phyloP scores from a whole-genome alignment of 2,113 vertebrate genomes.

The Hymenochirus boettgeri region DNA sequence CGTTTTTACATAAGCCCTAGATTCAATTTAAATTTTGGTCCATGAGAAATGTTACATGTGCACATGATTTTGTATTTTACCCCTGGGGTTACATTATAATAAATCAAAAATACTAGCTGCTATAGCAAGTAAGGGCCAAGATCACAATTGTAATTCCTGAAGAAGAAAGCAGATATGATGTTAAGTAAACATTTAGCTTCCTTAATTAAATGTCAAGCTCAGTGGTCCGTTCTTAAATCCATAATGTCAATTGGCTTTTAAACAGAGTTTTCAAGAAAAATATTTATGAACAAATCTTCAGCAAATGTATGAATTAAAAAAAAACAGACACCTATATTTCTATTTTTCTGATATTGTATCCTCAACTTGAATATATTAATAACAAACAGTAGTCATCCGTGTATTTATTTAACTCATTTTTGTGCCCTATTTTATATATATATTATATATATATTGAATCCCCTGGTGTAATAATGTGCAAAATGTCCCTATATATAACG shows the following conservation, averaged over 20 bases:
- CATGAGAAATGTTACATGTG: constrained; percentile 33
- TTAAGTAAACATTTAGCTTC: constrained; percentile 41
- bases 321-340: too few species aligned
- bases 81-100: constrained; percentile 35
- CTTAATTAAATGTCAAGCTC: constrained; percentile 43
- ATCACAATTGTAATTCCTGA: constrained; percentile 29
- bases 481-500: too few species aligned
- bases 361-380: too few species aligned
- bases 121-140: constrained; percentile 26
- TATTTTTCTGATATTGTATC: too few species aligned
- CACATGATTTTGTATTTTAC: constrained; percentile 36
- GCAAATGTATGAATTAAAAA: too few species aligned
- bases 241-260: constrained; percentile 41
- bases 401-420: too few species aligned
- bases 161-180: constrained; percentile 27
- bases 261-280: constrained; percentile 28
- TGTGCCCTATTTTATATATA: too few species aligned
- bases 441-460: too few species aligned
- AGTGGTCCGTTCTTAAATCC: constrained; percentile 39
- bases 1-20: constrained; percentile 20
- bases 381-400: too few species aligned
- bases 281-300: too few species aligned
- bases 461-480: too few species aligned
- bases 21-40: constrained; percentile 40
- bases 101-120: constrained; percentile 35